Conservation (phyloP, 1,140 invertebrate genomes). For the Diorhabda sublineata region DNA sequence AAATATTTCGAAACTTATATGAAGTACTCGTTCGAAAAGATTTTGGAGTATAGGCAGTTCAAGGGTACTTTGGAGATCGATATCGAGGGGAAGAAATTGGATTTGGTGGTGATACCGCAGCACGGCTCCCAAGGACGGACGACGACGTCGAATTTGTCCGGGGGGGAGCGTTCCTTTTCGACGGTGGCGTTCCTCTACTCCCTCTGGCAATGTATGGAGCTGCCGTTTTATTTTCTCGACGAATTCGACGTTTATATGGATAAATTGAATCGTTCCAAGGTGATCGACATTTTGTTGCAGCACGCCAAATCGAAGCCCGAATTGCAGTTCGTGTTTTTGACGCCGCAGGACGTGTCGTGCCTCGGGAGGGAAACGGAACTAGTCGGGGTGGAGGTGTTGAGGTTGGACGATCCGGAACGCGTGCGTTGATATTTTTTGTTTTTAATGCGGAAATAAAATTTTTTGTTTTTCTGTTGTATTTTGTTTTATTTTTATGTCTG, state of each 20-base stretch:
- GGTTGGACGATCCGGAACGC: conserved; percentile 38
- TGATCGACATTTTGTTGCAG: conserved; percentile 63
- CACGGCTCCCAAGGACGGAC: conserved; percentile 45
- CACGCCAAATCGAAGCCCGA: conserved; percentile 58
- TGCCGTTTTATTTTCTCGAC: conserved; percentile 93
- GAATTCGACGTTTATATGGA: conserved; percentile 99
- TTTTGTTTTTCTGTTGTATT: too few species aligned
- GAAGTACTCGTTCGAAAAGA: conserved; percentile 36
- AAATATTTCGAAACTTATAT: conserved; percentile 39
- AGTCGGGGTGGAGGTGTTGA: conserved; percentile 54
- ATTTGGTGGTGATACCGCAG: conserved; percentile 57
- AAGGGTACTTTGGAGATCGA: conserved; percentile 60
- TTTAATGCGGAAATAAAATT: too few species aligned
- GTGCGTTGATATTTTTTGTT: too few species aligned
- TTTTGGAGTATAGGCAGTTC: conserved; percentile 38
- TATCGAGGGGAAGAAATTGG: conserved; percentile 53
- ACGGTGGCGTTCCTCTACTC: conserved; percentile 92
- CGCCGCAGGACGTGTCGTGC: conserved; percentile 66
- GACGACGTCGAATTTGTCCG: conserved; percentile 71
- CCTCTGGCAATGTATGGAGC: conserved; percentile 85
- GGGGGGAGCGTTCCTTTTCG: conserved; percentile 92
- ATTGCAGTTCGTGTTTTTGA: conserved; percentile 72
- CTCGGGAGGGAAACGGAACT: conserved; percentile 43
- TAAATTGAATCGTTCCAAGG: conserved; percentile 65
- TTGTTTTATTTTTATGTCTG: too few species aligned